phyloP scores from a whole-genome alignment of 2,113 vertebrate genomes.

The Pycnonotus jocosus region DNA sequence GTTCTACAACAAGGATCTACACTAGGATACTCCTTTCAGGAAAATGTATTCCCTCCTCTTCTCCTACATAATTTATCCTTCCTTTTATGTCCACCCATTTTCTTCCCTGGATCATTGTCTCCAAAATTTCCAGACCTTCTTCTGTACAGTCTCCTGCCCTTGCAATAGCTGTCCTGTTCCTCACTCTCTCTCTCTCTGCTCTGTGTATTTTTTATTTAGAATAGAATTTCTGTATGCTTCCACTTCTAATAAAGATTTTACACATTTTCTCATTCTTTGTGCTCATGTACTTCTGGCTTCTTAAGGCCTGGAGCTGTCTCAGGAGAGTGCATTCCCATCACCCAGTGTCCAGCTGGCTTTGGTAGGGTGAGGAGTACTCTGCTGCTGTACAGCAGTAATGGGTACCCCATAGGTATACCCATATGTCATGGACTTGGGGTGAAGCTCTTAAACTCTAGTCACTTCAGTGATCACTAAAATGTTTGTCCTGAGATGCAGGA shows the following conservation, averaged over 20 bases:
- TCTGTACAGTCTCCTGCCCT: background rate
- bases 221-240: background rate
- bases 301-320: background rate
- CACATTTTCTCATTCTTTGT: background rate
- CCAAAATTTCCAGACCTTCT: background rate
- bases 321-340: background rate
- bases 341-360: background rate
- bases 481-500: background rate
- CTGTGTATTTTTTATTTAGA: background rate
- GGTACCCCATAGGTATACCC: background rate
- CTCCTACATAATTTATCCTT: background rate
- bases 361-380: background rate
- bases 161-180: background rate
- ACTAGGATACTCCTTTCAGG: background rate
- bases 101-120: background rate
- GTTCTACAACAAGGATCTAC: background rate
- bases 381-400: background rate
- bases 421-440: background rate
- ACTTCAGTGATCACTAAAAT: accelerated
- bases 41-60: background rate
- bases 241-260: background rate
- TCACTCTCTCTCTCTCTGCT: background rate
- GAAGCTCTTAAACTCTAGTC: background rate
- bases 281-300: background rate
- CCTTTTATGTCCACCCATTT: background rate